Base-by-base conservation (phyloP, 2,797 vertebrate genomes). In the Pyrocephalus nanus region DNA sequence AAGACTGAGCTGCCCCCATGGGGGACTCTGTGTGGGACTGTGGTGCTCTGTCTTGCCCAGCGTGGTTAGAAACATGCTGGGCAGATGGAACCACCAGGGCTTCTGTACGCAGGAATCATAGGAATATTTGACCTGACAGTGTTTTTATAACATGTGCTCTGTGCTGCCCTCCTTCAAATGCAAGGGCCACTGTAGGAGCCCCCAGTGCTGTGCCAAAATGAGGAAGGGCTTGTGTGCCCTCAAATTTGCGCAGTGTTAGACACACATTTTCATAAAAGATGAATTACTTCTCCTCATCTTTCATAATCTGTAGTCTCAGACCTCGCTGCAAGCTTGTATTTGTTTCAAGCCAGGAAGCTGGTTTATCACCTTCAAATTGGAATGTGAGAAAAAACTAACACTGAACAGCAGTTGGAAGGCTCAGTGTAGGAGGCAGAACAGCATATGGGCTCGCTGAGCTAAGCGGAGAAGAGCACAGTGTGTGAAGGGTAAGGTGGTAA, bases 361-460 rank as follows among this genome's bases (percentile, higher is more conserved):
- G 11, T 83, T 86, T 51, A 11, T 74, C 57, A 53, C 51, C 50
- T 79, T 53, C 55, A 23, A 47, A 54, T 8, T 48, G 40, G 75
- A 77, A 88, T 25, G 10, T 55, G 69, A 83, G 57, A 15, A 60
- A 82, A 74, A 83, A 8, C 15, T 53, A n/a, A 32, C 6, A 13
- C 36, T 84, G 86, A 90, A 25, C 50, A 81, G 88, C 86, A 92
- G 83, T 71, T 77, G 83, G 86, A 77, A 71, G 53, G 74, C 88
- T 86, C 8, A 0, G 6, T 0, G 57, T 93, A 45, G 86, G 90
- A 90, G 86, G 86, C 4, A 25, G 87, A 79, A 90, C 45, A 80
- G 48, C 92, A 84, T 72, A 78, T 34, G 90, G 57, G 50, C 80
- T 78, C 0, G 0, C 62, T 58, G 79, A 38, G 79, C 83, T 75